Percentiles rank a stretch among this genome's conserved stretches.
Conservation (phyloP, 2,888 invertebrate genomes). For the Reticulitermes lucifugus region DNA sequence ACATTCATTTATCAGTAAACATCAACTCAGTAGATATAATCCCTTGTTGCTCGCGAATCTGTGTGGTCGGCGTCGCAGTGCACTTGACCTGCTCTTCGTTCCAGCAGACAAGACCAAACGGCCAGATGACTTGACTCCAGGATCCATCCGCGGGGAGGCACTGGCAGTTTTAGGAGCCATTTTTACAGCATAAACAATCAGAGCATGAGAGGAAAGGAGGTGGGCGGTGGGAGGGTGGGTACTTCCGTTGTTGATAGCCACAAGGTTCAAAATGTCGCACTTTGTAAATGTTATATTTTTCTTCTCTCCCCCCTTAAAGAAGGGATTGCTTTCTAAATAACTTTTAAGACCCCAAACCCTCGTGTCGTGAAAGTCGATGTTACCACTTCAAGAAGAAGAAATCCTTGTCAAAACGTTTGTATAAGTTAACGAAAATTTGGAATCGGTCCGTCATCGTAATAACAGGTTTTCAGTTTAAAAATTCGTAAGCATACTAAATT, state of each 20-base stretch:
- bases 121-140: conserved; percentile 17
- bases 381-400: neutral
- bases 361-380: neutral
- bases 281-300: conserved; percentile 13
- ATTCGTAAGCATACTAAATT: no score
- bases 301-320: neutral
- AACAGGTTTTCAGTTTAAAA: no score
- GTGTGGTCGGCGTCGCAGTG: conserved; percentile 23
- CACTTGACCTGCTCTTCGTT: conserved; percentile 30
- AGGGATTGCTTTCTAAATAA: neutral
- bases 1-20: no score
- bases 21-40: neutral
- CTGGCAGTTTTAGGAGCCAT: neutral
- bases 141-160: neutral
- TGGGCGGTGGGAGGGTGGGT: neutral
- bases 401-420: neutral
- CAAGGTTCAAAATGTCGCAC: conserved; percentile 14
- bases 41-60: neutral
- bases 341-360: neutral
- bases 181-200: conserved; percentile 24
- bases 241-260: neutral
- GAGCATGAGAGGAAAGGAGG: neutral
- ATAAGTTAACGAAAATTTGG: neutral
- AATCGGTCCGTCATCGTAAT: neutral
- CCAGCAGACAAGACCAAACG: conserved; percentile 21